Base-by-base conservation (phyloP, 2,113 vertebrate species). In the Rhabdornis inornatus region DNA sequence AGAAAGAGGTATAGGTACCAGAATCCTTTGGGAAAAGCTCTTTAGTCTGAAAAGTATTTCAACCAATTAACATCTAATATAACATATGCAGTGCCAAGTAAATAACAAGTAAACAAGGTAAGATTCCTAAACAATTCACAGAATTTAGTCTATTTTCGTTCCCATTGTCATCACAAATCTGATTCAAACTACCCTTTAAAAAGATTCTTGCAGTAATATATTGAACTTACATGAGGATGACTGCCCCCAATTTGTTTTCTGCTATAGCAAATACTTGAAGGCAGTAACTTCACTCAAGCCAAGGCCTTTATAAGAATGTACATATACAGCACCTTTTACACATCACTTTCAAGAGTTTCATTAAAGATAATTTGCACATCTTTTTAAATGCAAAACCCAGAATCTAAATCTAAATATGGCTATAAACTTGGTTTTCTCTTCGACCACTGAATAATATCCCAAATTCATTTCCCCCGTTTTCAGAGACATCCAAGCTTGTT, bases 221-320 rank as follows among this genome's bases (percentile, higher is more conserved):
- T 44, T 60, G 52, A 93, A 97, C 94, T 96, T 92, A 94, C 95
- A 90, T 35, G 44, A 96, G 75, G 75, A 96, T 96, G 85, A 56
- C 37, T 90, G 90, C 56, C 86, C 90, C 52, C 83, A 83, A 50
- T 94, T 94, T 96, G 90, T 86, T 95, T 60, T 91, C 57, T 6
- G 3, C 76, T 78, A 57, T 7, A 64, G 90, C 68, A 77, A 87
- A 82, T 87, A 92, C 40, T 60, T 27, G 37, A 77, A 81, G 69
- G 61, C 47, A 86, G 40, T 68, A 90, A 75, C 42, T 74, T 70
- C 78, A 50, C 19, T 72, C 65, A 95, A 76, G 40, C 31, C 87
- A 65, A 68, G 40, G 39, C 28, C 57, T 80, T 71, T 64, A 30
- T 20, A 76, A 77, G 60, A 75, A 24, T 5, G 33, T 23, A 53